A percentile compares a stretch with the other conserved stretches of the same genome.
These are phyloP conservation scores for Epirrita christyi DNA, from an alignment of 2,888 invertebrate species.

Conservation along the genomic window DNA sequence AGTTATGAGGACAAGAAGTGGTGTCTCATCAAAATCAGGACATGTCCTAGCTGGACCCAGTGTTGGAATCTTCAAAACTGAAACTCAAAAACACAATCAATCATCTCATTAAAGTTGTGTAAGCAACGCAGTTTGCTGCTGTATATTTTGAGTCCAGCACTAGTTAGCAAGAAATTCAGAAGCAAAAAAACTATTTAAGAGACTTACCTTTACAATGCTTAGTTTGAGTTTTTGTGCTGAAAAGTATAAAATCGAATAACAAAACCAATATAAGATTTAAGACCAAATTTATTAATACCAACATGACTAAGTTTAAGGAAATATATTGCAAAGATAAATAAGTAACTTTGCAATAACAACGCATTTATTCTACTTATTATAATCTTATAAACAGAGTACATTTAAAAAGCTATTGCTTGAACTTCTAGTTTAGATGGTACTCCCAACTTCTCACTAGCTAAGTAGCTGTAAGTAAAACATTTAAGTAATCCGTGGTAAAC, in stretches of 20 bases:
- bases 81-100: slow-evolving; percentile 17
- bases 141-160: background rate
- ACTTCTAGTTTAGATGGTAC: no score
- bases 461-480: no score
- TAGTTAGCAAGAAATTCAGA: background rate
- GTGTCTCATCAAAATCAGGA: no score
- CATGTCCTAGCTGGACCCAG: background rate
- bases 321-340: background rate
- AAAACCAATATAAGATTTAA: slow-evolving; percentile 3
- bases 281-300: slow-evolving; percentile 11
- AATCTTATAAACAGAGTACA: background rate
- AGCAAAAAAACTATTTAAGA: background rate
- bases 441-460: no score
- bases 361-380: background rate
- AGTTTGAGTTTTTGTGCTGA: slow-evolving; percentile 4
- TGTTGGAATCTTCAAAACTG: slow-evolving; percentile 17
- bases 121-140: background rate
- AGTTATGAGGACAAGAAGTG: background rate
- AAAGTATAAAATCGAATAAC: slow-evolving; percentile 15
- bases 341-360: slow-evolving; percentile 1
- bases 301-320: no score
- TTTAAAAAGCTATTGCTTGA: no score
- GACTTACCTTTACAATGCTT: slow-evolving; percentile 6
- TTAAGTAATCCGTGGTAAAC: no score
- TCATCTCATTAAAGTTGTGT: slow-evolving; percentile 1